Base-by-base conservation (phyloP, 2,113 vertebrate species). In the Crotophaga sulcirostris region DNA sequence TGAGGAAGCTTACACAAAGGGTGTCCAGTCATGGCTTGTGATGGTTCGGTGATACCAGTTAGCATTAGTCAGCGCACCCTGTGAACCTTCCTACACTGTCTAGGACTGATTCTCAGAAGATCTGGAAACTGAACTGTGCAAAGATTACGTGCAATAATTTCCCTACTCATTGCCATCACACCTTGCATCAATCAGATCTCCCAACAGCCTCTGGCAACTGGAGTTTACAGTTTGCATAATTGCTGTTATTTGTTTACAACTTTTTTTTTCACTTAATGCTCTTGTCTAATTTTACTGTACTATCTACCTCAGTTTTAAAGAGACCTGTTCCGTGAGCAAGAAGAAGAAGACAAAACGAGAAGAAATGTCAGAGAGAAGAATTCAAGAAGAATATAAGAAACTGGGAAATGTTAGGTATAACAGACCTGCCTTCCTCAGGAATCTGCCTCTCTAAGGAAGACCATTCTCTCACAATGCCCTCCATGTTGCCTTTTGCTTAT, bases 321-420 rank as follows among this genome's bases (percentile, higher is more conserved):
- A 99, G 96, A 99, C 99, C 7, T 99, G 99, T 92, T 99, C 99
- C n/a, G 96, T 99, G 84, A 99, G 99, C 97, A 99, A 99, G 97
- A 99, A 99, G 93, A 99, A 99, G 96, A 99, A 99, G 95, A 99
- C 99, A 84, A 98, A 98, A 91, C 97, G 99, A 45, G 99, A 99
- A 95, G 98, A 99, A 95, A 80, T 99, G 93, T 99, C 99, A 7
- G 99, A 99, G 97, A 98, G 89, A 96, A 98, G 99, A 96, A 99
- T 99, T 93, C 98, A 99, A 5, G 99, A 99, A 92, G 99, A 99
- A 79, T 99, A 99, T 12, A 97, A 98, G 52, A 99, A 99, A 92
- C 98, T 99, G 87, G 99, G 99, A 33, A 98, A 98, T 13, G 98
- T 99, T 78, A 99, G 99, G 99, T 99, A 98, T 87, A 93, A 28